Conservation (phyloP, 2,888 invertebrate genomes). For the Calameuta pallipes region DNA sequence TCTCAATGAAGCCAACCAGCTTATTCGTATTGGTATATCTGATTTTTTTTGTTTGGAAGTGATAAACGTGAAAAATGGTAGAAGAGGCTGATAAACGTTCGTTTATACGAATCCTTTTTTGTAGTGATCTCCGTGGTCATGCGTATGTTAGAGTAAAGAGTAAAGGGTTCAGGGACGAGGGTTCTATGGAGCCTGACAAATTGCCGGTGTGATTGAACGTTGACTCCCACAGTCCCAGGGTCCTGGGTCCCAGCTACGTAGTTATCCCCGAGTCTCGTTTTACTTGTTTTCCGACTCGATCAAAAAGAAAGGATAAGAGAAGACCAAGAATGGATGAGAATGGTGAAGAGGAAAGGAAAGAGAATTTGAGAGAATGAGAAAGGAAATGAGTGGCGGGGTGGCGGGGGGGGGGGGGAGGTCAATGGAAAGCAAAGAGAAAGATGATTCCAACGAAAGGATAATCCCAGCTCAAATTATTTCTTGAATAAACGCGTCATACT, state of each 20-base stretch:
- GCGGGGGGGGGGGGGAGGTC: not conserved
- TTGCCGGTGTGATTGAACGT: constrained; percentile 26
- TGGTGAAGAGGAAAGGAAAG: not conserved
- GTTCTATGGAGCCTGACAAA: constrained; percentile 15
- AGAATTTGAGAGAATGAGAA: not conserved
- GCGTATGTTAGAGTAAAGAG: not conserved
- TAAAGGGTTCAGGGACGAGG: not conserved
- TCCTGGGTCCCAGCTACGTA: not conserved
- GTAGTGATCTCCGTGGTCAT: not conserved
- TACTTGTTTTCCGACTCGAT: constrained; percentile 2
- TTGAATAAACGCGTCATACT: not conserved
- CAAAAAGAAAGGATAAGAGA: constrained; percentile 6
- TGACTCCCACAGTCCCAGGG: constrained; percentile 21
- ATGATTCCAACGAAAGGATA: not conserved
- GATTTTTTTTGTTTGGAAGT: not conserved
- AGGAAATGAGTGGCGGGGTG: not conserved
- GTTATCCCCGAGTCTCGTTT: not conserved
- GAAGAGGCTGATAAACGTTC: not conserved
- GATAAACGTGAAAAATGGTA: not conserved
- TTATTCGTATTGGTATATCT: not conserved
- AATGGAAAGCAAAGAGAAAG: not conserved
- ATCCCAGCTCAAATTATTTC: constrained; percentile 1
- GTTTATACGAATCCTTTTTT: constrained; percentile 6
- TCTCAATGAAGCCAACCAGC: not conserved
- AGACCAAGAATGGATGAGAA: constrained; percentile 4